Evolutionary conservation across 2,888 invertebrate species (phyloP).

Genomic region (Netelia melanura): DNA sequence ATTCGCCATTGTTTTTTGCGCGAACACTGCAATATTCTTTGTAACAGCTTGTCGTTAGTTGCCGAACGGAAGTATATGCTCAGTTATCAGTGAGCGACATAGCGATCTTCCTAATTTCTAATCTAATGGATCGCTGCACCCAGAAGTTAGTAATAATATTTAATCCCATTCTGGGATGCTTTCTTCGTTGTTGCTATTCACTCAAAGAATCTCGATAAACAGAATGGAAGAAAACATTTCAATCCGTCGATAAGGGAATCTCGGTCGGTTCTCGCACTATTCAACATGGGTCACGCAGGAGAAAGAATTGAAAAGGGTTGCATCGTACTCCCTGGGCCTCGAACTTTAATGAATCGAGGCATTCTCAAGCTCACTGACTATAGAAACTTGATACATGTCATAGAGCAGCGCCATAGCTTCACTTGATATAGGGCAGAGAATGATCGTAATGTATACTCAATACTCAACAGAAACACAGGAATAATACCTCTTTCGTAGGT

Average conservation of each 20-base stretch:
- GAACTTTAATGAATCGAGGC: conserved; percentile 26
- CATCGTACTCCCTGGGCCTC: neutral
- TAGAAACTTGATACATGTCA: conserved; percentile 28
- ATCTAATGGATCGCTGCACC: neutral
- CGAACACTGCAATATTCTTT: no score
- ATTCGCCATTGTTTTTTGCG: no score
- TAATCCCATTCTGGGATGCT: conserved; percentile 24
- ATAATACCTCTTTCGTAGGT: no score
- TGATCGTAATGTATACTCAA: neutral
- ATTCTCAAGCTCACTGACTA: conserved; percentile 36
- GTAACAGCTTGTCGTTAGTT: no score
- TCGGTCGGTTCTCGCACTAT: neutral
- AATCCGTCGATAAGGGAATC: neutral
- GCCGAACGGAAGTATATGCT: no score
- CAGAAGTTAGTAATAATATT: neutral
- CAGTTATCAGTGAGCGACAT: no score
- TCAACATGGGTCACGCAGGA: neutral
- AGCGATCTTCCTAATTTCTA: neutral
- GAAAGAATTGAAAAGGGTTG: conserved; percentile 1
- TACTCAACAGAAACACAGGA: neutral
- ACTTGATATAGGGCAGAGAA: conserved; percentile 16
- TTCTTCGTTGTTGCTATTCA: neutral
- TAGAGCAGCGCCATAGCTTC: neutral
- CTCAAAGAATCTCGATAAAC: conserved; percentile 6
- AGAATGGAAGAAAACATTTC: conserved; percentile 20